These are phyloP conservation scores for Axis porcinus DNA, from an alignment of 2,113 vertebrate species.

Conservation along the genomic window DNA sequence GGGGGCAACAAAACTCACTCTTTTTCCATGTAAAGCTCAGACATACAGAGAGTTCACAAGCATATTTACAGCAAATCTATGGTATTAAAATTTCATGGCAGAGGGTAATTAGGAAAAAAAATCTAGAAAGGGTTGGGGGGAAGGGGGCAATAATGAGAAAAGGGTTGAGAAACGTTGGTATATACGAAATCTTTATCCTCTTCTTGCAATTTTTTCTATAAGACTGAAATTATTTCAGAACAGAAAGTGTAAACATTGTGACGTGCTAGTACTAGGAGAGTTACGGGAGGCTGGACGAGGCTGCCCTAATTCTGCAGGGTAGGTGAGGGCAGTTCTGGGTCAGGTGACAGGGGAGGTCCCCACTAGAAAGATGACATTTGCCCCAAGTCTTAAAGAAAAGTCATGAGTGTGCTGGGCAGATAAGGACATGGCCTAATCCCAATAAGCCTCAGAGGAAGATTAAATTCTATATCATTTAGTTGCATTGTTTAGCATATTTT, in stretches of 20 bases:
- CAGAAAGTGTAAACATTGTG: neutral
- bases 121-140: neutral
- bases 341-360: neutral
- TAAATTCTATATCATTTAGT: constrained; percentile 52
- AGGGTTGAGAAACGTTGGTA: neutral
- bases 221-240: constrained; percentile 3
- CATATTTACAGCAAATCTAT: neutral
- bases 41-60: neutral
- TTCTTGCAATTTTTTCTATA: neutral
- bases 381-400: neutral
- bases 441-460: constrained; percentile 27
- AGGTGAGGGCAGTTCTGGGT: neutral
- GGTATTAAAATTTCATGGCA: neutral
- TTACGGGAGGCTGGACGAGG: neutral
- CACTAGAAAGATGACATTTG: constrained; percentile 1
- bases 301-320: neutral
- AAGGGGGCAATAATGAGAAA: neutral
- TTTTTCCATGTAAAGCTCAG: constrained; percentile 3
- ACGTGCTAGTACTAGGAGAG: neutral
- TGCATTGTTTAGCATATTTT: constrained; percentile 65
- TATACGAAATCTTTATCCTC: neutral
- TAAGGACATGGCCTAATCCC: constrained; percentile 53
- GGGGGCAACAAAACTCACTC: neutral
- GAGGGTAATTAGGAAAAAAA: neutral
- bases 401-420: constrained; percentile 51